A percentile compares a stretch with the other conserved stretches of the same genome.
Evolutionary conservation across 1,140 invertebrate species (phyloP).

Genomic region (Ladona fulva): DNA sequence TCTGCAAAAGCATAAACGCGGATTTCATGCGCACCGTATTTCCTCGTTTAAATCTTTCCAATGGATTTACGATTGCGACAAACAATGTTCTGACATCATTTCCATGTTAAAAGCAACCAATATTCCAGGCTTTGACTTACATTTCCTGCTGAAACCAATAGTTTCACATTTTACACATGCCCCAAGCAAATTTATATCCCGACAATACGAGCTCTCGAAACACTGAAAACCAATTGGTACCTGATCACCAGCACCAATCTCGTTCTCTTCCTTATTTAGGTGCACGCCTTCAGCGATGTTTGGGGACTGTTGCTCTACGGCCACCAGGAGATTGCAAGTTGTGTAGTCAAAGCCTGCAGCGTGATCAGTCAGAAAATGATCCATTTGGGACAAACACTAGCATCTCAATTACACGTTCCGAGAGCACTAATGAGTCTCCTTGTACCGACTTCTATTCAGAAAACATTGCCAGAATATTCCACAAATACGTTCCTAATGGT

Average conservation of each 20-base stretch:
- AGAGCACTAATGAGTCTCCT: not conserved
- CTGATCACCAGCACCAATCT: slow-evolving; percentile 99
- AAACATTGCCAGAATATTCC: not conserved
- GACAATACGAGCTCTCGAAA: not conserved
- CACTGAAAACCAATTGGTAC: slow-evolving; percentile 46
- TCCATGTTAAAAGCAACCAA: not conserved
- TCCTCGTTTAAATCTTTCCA: too few species aligned
- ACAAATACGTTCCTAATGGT: too few species aligned
- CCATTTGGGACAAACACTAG: not conserved
- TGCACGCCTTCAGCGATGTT: slow-evolving; percentile 97
- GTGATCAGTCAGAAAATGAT: slow-evolving; percentile 12
- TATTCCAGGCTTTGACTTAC: not conserved
- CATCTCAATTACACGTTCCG: not conserved
- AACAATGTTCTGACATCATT: not conserved
- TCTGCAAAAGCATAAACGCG: too few species aligned
- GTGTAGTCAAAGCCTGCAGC: slow-evolving; percentile 92
- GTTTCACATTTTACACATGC: not conserved
- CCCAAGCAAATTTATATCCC: not conserved
- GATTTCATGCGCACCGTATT: too few species aligned
- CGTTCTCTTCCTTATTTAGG: slow-evolving; percentile 75
- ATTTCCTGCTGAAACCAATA: not conserved
- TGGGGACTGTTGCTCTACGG: slow-evolving; percentile 93
- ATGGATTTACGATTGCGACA: too few species aligned
- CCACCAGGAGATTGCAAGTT: slow-evolving; percentile 96
- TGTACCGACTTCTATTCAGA: not conserved